Conservation (phyloP, 2,797 vertebrate species). For the Sphenopsis melanotis region DNA sequence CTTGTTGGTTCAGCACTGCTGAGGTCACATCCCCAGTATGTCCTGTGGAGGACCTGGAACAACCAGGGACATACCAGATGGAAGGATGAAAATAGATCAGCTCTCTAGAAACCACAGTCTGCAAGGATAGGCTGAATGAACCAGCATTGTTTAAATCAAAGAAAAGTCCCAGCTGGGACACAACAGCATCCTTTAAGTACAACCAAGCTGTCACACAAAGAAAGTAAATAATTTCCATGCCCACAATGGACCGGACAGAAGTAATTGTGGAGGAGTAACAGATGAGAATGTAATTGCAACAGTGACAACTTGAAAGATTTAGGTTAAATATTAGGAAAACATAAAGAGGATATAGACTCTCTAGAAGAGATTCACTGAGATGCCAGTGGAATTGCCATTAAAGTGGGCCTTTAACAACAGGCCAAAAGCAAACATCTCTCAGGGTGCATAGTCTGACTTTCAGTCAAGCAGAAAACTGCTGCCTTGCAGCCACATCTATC, state of each 20-base stretch:
- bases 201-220: background rate
- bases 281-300: background rate
- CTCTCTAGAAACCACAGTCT: background rate
- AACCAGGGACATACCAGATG: background rate
- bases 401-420: background rate
- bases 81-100: background rate
- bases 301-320: conserved; percentile 3
- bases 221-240: background rate
- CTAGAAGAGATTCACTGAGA: background rate
- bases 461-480: background rate
- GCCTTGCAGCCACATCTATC: background rate
- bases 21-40: background rate
- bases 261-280: background rate
- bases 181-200: background rate
- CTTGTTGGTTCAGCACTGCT: background rate
- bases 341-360: background rate
- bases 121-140: background rate
- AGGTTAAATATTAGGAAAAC: conserved; percentile 7
- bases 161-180: background rate
- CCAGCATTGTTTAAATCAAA: background rate
- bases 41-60: background rate
- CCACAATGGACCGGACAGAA: background rate
- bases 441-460: background rate
- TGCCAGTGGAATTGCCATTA: background rate
- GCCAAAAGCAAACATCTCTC: background rate